Conservation (phyloP, 2,113 vertebrate species). For the Xyliphius kryptos region DNA sequence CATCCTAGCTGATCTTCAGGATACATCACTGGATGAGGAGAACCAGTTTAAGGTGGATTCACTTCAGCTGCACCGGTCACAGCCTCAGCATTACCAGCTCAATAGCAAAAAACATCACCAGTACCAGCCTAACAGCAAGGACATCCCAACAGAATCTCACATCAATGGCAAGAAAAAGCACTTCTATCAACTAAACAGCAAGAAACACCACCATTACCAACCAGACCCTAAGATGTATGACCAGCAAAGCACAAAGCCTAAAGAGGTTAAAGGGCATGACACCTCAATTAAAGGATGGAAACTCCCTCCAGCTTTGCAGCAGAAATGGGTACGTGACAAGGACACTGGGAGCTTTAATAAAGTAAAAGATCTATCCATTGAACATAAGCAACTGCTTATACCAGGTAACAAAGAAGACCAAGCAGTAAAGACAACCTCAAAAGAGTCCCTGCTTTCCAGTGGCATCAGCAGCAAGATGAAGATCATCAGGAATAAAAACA, state of each 20-base stretch:
- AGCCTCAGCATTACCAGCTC: slow-evolving; percentile 90
- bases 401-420: slow-evolving; percentile 50
- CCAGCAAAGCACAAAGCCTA: slow-evolving; percentile 73
- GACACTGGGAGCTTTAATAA: slow-evolving; percentile 78
- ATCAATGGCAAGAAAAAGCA: slow-evolving; percentile 81
- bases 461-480: slow-evolving; percentile 92
- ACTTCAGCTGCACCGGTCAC: slow-evolving; percentile 62
- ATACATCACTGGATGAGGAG: slow-evolving; percentile 68
- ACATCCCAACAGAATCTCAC: slow-evolving; percentile 74
- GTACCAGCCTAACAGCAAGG: slow-evolving; percentile 87
- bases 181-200: slow-evolving; percentile 97
- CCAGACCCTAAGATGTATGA: slow-evolving; percentile 94
- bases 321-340: slow-evolving; percentile 82
- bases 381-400: slow-evolving; percentile 52
- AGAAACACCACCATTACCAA: slow-evolving; percentile 96
- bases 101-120: slow-evolving; percentile 98
- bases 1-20: slow-evolving; percentile 81
- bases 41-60: slow-evolving; percentile 70
- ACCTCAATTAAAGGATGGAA: slow-evolving; percentile 69
- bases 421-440: slow-evolving; percentile 56
- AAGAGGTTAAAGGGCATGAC: slow-evolving; percentile 75
- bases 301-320: slow-evolving; percentile 65
- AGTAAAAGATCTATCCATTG: slow-evolving; percentile 72
- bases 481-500: slow-evolving; percentile 98
- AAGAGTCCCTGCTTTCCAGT: slow-evolving; percentile 69